Evolutionary conservation across 2,888 invertebrate genomes (phyloP).

Genomic region (Uropetala carovei): DNA sequence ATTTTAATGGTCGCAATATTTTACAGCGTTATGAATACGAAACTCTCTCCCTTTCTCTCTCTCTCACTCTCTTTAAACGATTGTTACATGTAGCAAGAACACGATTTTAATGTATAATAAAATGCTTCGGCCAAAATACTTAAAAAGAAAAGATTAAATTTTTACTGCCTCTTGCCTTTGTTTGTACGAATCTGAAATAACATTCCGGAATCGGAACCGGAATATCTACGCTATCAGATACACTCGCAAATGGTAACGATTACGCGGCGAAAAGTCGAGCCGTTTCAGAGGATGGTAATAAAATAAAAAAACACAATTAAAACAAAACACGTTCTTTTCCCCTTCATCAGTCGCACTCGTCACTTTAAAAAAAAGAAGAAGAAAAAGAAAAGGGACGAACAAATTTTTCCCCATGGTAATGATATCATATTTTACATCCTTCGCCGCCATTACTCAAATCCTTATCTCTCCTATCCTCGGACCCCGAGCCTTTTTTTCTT

Average conservation of each 20-base stretch:
- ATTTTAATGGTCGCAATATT: neutral
- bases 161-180: neutral
- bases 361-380: neutral
- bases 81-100: neutral
- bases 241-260: neutral
- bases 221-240: neutral
- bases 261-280: neutral
- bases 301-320: neutral
- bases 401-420: neutral
- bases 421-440: conserved; percentile 29
- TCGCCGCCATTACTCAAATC: neutral
- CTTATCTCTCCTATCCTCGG: neutral
- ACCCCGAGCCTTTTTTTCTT: neutral
- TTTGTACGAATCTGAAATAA: neutral
- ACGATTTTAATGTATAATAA: neutral
- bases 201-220: neutral
- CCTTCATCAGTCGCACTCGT: neutral
- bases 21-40: neutral
- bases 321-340: neutral
- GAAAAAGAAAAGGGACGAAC: neutral
- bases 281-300: neutral
- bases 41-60: neutral
- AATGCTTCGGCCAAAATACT: neutral
- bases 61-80: neutral
- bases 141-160: no score